Evolutionary conservation across 2,888 invertebrate species (phyloP).

Genomic region (Cheilosia vulpina): DNA sequence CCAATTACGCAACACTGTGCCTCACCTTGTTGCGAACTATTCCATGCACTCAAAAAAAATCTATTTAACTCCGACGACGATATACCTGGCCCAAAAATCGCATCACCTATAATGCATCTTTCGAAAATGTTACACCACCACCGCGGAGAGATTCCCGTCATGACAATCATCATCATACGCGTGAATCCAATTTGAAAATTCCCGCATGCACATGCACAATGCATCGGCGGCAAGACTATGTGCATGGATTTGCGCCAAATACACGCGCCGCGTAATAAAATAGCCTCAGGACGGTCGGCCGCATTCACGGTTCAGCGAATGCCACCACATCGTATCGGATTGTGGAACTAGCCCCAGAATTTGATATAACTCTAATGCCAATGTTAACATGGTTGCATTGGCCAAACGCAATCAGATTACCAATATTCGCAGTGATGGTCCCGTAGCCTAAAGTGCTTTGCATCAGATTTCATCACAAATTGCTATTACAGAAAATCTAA

Average conservation of each 20-base stretch:
- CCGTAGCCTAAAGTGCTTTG: slow-evolving; percentile 37
- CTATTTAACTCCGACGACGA: background rate
- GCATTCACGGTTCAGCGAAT: slow-evolving; percentile 34
- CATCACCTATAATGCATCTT: background rate
- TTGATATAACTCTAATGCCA: slow-evolving; percentile 28
- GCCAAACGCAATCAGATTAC: slow-evolving; percentile 67
- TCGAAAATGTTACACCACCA: background rate
- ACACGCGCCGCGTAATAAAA: background rate
- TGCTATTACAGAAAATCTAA: slow-evolving; percentile 84
- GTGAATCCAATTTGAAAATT: background rate
- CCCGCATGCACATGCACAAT: slow-evolving; percentile 13
- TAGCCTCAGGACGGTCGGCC: slow-evolving; percentile 3
- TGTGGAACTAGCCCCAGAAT: slow-evolving; percentile 19
- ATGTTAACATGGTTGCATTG: slow-evolving; percentile 45
- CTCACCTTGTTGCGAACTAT: slow-evolving; percentile 26
- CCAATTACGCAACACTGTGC: slow-evolving; percentile 20
- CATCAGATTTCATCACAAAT: slow-evolving; percentile 80
- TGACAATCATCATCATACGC: background rate
- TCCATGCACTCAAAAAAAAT: slow-evolving; percentile 3
- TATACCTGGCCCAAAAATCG: background rate
- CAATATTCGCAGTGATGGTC: slow-evolving; percentile 20
- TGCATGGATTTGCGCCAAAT: slow-evolving; percentile 15
- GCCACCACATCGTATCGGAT: background rate
- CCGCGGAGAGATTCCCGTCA: background rate
- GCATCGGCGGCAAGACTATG: slow-evolving; percentile 20